Base-by-base conservation (phyloP, 2,113 vertebrate genomes). In the Chlamydotis undulata region DNA sequence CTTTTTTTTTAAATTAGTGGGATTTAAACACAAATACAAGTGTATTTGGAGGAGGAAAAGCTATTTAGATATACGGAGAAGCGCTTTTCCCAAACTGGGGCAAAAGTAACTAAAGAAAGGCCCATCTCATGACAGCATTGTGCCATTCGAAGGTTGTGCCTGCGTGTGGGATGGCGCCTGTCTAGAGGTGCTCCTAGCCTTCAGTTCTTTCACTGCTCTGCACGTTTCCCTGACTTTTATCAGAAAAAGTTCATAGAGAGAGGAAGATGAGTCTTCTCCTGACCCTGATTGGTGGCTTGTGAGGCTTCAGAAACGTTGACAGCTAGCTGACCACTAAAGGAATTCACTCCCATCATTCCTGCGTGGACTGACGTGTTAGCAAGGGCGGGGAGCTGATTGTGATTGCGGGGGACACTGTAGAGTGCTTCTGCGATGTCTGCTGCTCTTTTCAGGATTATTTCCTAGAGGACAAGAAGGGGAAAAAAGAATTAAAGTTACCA, bases 391-490 rank as follows among this genome's bases (percentile, higher is more conserved):
- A 99, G 99, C 97, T 99, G 99, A 98, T 98, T 99, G 98, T 99
- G 99, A 97, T 99, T 99, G 92, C 99, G 98, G 11, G 99, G 99
- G 47, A 99, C 99, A 22, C 98, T 99, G 98, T 99, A 99, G n/a
- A 99, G 98, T 10, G 99, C 99, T 97, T 99, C 99, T 3, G 99
- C 99, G 1, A 99, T 99, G 97, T 99, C 99, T 3, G 99, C 99
- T 3, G 99, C 99, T 95, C 99, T 98, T 97, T 99, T 99, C 94
- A 99, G 98, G 95, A 99, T 99, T 93, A 99, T 99, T 97, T 99
- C 99, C 99, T 99, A 24, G 76, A 91, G 65, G 18, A 35, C 1
- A 37, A 84, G 47, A 47, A 60, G 39, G 11, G 5, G 5, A 75
- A 68, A 67, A 14, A 49, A 28, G 79, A 92, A 31, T 3, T 76